Conservation (phyloP, 1,140 invertebrate genomes). For the Drosophila yakuba region DNA sequence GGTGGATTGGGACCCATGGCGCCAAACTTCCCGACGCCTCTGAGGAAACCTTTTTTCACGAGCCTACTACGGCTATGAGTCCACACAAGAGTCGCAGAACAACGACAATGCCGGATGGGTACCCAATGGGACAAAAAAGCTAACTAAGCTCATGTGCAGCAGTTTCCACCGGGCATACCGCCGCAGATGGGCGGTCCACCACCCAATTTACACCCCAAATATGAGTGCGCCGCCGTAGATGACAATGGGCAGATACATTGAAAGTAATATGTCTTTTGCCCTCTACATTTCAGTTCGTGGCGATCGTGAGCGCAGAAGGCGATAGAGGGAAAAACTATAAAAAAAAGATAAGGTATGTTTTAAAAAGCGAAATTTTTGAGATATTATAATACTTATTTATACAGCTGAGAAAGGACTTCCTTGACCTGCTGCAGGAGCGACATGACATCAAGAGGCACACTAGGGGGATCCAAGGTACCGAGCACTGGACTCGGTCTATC, state of each 20-base stretch:
- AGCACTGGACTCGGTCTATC: conserved; percentile 91
- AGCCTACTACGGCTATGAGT: conserved; percentile 90
- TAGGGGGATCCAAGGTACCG: conserved; percentile 97
- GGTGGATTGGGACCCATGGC: conserved; percentile 87
- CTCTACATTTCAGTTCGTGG: conserved; percentile 19
- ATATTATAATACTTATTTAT: neutral
- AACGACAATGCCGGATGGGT: conserved; percentile 86
- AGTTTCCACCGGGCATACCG: conserved; percentile 82
- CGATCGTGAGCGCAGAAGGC: conserved; percentile 65
- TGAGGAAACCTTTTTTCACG: conserved; percentile 86
- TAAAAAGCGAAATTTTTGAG: neutral
- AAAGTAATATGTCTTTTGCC: neutral
- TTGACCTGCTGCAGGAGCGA: conserved; percentile 89
- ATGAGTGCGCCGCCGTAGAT: conserved; percentile 65
- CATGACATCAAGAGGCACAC: conserved; percentile 94
- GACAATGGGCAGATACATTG: conserved; percentile 26
- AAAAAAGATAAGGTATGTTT: conserved; percentile 54
- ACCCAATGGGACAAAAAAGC: conserved; percentile 87
- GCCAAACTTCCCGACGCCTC: conserved; percentile 86
- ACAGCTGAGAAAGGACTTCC: conserved; percentile 97
- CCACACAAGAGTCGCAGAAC: conserved; percentile 90
- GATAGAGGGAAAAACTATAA: conserved; percentile 68
- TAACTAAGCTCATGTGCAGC: conserved; percentile 85
- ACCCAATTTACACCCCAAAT: conserved; percentile 63
- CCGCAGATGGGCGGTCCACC: conserved; percentile 75